phyloP scores from a whole-genome alignment of 1,140 invertebrate species.

The Drosophila sp. region DNA sequence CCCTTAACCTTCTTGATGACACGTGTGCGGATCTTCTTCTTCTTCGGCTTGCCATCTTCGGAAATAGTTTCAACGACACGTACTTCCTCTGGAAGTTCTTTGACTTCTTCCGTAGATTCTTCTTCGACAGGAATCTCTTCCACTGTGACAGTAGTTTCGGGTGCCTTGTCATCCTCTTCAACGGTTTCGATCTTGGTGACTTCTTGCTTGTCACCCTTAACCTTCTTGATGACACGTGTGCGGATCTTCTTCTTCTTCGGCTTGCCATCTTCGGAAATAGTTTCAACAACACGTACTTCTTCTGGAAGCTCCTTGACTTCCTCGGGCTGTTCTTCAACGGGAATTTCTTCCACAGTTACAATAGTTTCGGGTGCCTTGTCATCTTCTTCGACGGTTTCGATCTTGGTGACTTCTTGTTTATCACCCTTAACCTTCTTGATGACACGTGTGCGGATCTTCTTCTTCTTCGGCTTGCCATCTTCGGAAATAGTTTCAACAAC shows the following conservation, averaged over 20 bases:
- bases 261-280: constrained; percentile 68
- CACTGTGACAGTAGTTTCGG: constrained; percentile 61
- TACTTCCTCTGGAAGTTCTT: constrained; percentile 38
- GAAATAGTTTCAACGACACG: constrained; percentile 30
- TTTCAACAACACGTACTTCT: constrained; percentile 48
- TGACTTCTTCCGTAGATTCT: constrained; percentile 49
- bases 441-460: constrained; percentile 66
- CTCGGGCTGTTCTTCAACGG: constrained; percentile 50
- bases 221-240: constrained; percentile 68
- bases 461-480: constrained; percentile 72
- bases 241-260: constrained; percentile 73
- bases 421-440: constrained; percentile 75
- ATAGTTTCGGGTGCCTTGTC: constrained; percentile 67
- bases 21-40: constrained; percentile 39
- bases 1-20: constrained; percentile 40
- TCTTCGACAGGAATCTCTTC: constrained; percentile 50
- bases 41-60: constrained; percentile 33
- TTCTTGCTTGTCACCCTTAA: constrained; percentile 65
- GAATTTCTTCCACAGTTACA: constrained; percentile 55
- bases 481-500: constrained; percentile 54
- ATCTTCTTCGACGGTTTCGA: constrained; percentile 79
- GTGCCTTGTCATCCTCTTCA: constrained; percentile 68
- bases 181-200: constrained; percentile 69
- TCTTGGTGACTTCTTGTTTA: constrained; percentile 79
- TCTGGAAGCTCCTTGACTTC: constrained; percentile 66